Base-by-base conservation (phyloP, 2,888 invertebrate genomes). In the Candidula unifasciata region DNA sequence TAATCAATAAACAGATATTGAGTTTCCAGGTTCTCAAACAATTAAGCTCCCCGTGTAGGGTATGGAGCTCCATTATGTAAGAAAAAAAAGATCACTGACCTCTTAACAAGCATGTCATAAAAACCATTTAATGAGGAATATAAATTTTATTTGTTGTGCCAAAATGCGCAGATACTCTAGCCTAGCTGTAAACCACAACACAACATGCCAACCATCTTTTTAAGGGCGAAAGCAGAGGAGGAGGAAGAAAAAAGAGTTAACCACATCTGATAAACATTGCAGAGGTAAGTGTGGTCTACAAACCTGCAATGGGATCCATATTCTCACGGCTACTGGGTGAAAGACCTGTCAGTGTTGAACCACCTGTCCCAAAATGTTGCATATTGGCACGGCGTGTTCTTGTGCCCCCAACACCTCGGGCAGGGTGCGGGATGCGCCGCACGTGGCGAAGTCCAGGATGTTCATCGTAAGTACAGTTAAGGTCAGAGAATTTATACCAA, bases 301-400 rank as follows among this genome's bases (percentile, higher is more conserved):
- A 73, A 93, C 93, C 93, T 88, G 98, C 97, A 92, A 98, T 98
- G 86, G 98, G 98, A 95, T 99, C 99, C 93, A 98, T 98, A 88
- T 97, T 96, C 94, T 98, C 98, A 91, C 98, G 96, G 92, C 96
- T 96, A 92, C 96, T 97, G 89, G 98, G 97, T 91, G 97, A 97
- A 92, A 97, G 94, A 89, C 97, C 96, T 91, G 97, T 96, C 91
- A 97, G 95, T 8, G 91, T 87, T n/a, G 91, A 89, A 87, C 97
- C 97, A 91, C 96, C 96, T 90, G 97, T 96, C 90, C 97, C 96
- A 95, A 98, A 98, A 95, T 98, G 97, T 77, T 85, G 85, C 97
- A 98, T 98, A 94, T 98, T 98, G 91, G 97, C 96, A 92, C 98
- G 96, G 87, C 98, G 95, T 83, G 97, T 96, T 91, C 98, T 95